Percentiles rank a stretch among this genome's conserved stretches.
Evolutionary conservation across 2,113 vertebrate species (phyloP).

Genomic region (Stercorarius parasiticus): DNA sequence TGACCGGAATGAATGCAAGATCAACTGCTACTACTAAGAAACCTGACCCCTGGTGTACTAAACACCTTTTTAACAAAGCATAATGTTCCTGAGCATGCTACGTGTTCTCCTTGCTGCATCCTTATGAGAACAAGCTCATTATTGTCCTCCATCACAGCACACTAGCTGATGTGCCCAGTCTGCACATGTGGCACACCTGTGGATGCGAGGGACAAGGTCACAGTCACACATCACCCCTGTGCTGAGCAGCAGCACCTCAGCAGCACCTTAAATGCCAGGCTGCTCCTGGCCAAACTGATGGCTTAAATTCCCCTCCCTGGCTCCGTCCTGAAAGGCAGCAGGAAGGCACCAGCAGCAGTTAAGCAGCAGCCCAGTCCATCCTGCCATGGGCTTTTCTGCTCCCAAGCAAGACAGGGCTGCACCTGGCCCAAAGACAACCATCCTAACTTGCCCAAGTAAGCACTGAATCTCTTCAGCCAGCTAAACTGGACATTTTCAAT

Average conservation of each 20-base stretch:
- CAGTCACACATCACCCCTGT: background rate
- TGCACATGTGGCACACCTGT: background rate
- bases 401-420: background rate
- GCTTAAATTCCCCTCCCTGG: background rate
- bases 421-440: background rate
- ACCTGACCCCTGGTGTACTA: background rate
- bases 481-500: background rate
- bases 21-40: background rate
- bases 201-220: background rate
- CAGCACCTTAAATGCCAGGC: background rate
- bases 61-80: background rate
- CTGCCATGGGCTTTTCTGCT: background rate
- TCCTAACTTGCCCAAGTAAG: background rate
- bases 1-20: background rate
- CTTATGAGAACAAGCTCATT: fast-evolving
- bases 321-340: background rate
- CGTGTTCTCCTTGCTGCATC: fast-evolving
- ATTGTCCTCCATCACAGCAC: background rate
- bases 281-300: background rate
- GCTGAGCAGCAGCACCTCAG: fast-evolving
- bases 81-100: fast-evolving
- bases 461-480: background rate
- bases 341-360: background rate
- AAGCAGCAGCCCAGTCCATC: background rate
- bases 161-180: background rate